Conservation (phyloP, 2,888 invertebrate species). For the Sesamia inferens region DNA sequence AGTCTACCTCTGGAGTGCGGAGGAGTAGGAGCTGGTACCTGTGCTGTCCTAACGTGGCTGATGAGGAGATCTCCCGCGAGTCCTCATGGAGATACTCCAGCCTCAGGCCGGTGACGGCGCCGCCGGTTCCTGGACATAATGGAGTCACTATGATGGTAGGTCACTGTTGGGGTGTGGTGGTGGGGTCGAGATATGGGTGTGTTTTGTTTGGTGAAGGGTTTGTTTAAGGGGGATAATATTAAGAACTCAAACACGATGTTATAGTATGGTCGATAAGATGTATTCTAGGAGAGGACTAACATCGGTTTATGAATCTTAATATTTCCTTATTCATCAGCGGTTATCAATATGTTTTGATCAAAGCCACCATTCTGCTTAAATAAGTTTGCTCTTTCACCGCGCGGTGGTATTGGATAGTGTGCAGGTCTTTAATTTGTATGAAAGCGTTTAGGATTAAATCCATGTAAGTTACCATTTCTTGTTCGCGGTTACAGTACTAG, state of each 20-base stretch:
- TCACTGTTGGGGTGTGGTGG: slow-evolving; percentile 14
- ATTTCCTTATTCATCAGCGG: too few relatives aligned
- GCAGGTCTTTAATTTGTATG: not conserved
- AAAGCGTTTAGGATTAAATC: not conserved
- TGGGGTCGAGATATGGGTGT: not conserved
- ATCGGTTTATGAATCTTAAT: not conserved
- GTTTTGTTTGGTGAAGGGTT: slow-evolving; percentile 7
- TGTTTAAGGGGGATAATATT: not conserved
- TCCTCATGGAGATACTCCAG: slow-evolving; percentile 87
- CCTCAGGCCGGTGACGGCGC: slow-evolving; percentile 82
- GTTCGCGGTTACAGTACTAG: too few relatives aligned
- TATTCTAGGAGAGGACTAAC: too few relatives aligned
- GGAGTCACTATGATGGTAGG: slow-evolving; percentile 72
- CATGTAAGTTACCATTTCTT: too few relatives aligned
- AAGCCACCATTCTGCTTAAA: too few relatives aligned
- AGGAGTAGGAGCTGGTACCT: slow-evolving; percentile 91
- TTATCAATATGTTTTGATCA: too few relatives aligned
- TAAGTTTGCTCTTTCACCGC: too few relatives aligned
- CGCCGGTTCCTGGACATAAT: slow-evolving; percentile 79
- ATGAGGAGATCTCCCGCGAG: slow-evolving; percentile 83
- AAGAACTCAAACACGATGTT: not conserved
- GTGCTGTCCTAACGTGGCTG: slow-evolving; percentile 88
- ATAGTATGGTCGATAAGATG: not conserved
- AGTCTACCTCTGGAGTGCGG: slow-evolving; percentile 81
- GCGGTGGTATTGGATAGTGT: too few relatives aligned